Conservation (phyloP, 2,888 invertebrate species). For the Altica lythri region DNA sequence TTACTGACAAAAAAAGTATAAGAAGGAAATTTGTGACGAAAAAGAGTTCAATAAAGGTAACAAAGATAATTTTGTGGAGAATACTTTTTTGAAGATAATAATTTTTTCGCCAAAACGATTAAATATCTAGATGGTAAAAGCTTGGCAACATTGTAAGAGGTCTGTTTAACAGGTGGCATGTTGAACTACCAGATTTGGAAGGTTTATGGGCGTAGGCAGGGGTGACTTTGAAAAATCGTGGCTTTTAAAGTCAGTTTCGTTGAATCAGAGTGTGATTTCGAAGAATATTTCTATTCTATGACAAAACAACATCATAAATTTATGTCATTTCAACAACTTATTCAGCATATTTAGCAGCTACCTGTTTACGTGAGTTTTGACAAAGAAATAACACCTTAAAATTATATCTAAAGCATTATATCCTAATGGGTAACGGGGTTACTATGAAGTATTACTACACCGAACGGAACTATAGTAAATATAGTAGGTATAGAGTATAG, state of each 20-base stretch:
- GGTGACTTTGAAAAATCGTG: constrained; percentile 24
- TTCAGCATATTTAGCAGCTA: background rate
- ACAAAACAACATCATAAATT: background rate
- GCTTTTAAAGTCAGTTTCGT: constrained; percentile 16
- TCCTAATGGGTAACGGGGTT: no score
- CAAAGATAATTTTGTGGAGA: background rate
- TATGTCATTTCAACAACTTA: background rate
- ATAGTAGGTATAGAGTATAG: no score
- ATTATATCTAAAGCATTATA: no score
- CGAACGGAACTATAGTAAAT: no score
- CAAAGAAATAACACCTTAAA: background rate
- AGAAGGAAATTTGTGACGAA: no score
- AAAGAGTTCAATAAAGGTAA: no score
- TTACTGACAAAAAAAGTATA: no score
- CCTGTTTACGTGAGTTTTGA: background rate
- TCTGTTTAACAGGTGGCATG: constrained; percentile 21
- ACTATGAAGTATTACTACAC: no score
- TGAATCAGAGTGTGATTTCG: constrained; percentile 12
- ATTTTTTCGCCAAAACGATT: no score
- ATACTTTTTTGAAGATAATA: background rate
- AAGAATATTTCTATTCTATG: constrained; percentile 10
- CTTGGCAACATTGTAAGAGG: constrained; percentile 13
- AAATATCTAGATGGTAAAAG: background rate
- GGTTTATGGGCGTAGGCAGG: constrained; percentile 17
- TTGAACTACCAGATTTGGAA: constrained; percentile 24